Base-by-base conservation (phyloP, 2,113 vertebrate species). In the Catagonus wagneri region DNA sequence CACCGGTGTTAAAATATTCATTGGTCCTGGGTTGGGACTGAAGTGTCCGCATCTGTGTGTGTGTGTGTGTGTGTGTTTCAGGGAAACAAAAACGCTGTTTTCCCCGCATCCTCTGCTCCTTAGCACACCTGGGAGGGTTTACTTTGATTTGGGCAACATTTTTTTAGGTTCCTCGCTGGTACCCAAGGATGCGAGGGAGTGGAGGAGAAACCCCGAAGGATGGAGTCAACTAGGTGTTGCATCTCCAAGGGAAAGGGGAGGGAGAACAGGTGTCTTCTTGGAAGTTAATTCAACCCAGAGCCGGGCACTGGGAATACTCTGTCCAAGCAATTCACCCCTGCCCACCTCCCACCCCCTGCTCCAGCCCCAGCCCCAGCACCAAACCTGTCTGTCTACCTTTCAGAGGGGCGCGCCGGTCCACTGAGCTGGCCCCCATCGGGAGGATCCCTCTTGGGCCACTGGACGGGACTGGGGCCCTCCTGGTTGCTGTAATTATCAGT, bases 1-100 rank as follows among this genome's bases (percentile, higher is more conserved):
- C 78, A 22, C 54, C 8, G 56, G 90, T 92, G 92, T 87, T 97
- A 95, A 98, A 98, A 97, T 95, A 97, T 84, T 97, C 95, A 96
- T 50, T 56, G 86, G 78, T 36, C 32, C 90, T 83, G 15, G 74
- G 89, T 10, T 34, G 60, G 93, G 34, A 74, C 17, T 3, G 10
- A 65, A 17, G 39, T 50, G 54, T 22, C 8, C 0, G 12, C 20
- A 1, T 36, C 32, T 15, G 29, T 15, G 34, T 16, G 17, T 11
- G 72, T 44, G 22, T 88, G 25, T 6, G 17, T 17, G n/a, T 34
- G 78, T 7, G 32, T 13, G 36, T 20, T 74, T 60, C 52, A 68
- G 56, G 71, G 36, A 93, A 93, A 90, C 66, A 81, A 60, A 93
- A 78, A 75, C 87, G 61, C 6, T 8, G 32, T 27, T 39, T 81